Evolutionary conservation across 2,888 invertebrate species (phyloP).

Genomic region (Philaethria dido): DNA sequence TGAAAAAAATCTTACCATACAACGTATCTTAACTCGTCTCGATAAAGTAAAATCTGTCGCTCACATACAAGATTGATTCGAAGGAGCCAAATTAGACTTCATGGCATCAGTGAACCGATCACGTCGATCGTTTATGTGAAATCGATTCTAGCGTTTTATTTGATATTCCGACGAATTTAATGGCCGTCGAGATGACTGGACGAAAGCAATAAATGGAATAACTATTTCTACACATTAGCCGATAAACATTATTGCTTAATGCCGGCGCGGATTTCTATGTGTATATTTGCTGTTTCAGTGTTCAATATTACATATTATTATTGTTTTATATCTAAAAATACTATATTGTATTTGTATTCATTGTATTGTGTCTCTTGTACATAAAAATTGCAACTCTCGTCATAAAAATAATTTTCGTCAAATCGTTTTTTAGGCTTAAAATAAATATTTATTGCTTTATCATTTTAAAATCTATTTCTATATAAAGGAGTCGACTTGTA

Average conservation of each 20-base stretch:
- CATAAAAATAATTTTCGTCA: too few relatives aligned
- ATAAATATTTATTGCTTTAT: not conserved
- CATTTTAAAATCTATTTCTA: not conserved
- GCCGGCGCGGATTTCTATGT: constrained; percentile 32
- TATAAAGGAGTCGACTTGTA: not conserved
- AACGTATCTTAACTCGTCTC: not conserved
- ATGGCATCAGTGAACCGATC: constrained; percentile 65
- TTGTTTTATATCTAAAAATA: not conserved
- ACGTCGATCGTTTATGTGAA: constrained; percentile 82
- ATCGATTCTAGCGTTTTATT: constrained; percentile 81
- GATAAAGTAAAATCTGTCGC: constrained; percentile 34
- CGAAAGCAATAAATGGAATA: constrained; percentile 78
- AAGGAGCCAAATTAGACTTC: constrained; percentile 66
- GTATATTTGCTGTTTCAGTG: not conserved
- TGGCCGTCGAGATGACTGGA: constrained; percentile 75
- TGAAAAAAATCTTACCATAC: not conserved
- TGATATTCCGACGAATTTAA: constrained; percentile 80
- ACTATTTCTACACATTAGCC: constrained; percentile 78
- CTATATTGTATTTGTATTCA: too few relatives aligned
- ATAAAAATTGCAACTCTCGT: too few relatives aligned
- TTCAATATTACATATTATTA: not conserved
- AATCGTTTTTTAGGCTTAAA: too few relatives aligned
- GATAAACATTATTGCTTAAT: constrained; percentile 68
- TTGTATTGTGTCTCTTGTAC: too few relatives aligned
- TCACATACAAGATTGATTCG: constrained; percentile 51